These are phyloP conservation scores for Biston stratarius DNA, from an alignment of 2,888 invertebrate species.

Conservation along the genomic window DNA sequence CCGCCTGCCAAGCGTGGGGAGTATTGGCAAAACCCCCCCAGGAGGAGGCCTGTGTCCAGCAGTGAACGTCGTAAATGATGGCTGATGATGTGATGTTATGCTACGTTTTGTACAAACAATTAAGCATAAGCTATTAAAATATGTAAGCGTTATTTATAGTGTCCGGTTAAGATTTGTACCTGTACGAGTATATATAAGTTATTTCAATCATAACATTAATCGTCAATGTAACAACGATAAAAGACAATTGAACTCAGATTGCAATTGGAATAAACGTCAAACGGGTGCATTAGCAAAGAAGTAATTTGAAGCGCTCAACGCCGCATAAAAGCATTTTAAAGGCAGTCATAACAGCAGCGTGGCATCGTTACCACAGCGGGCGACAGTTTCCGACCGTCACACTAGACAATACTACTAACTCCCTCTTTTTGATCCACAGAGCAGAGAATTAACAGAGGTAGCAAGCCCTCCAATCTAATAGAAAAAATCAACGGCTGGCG, in stretches of 20 bases:
- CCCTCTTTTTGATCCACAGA: constrained; percentile 78
- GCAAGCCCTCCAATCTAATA: constrained; percentile 74
- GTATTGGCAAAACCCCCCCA: no score
- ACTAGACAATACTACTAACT: constrained; percentile 45
- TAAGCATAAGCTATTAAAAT: no score
- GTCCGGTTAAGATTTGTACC: no score
- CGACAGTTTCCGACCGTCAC: constrained; percentile 45
- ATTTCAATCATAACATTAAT: no score
- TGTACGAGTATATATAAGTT: no score
- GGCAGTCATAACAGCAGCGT: constrained; percentile 23
- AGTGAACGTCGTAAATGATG: no score
- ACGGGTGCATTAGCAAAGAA: constrained; percentile 9
- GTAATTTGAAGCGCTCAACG: constrained; percentile 22
- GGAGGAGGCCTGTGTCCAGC: no score
- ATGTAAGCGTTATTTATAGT: no score
- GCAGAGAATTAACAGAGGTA: constrained; percentile 84
- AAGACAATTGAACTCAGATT: constrained; percentile 27
- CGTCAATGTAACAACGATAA: constrained; percentile 1
- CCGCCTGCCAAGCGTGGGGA: no score
- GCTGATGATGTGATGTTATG: no score
- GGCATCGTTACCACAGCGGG: constrained; percentile 26
- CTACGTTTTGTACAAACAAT: no score
- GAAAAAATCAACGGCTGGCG: constrained; percentile 83
- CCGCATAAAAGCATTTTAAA: constrained; percentile 28
- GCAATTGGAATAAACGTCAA: constrained; percentile 28